Conservation (phyloP, 2,113 vertebrate genomes). For the Seriola aureovittata region DNA sequence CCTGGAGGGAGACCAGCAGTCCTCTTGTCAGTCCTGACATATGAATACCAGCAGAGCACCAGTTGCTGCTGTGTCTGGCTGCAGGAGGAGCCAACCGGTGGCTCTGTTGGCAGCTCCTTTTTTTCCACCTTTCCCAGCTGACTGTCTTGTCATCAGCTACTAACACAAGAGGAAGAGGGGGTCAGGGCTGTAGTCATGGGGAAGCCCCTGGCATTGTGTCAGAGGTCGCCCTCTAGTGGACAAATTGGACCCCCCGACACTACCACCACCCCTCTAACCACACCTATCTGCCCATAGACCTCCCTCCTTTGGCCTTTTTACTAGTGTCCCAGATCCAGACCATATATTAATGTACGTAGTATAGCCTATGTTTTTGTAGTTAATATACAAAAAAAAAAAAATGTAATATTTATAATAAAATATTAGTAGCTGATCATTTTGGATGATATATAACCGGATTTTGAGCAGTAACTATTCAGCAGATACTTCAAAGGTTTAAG, state of each 20-base stretch:
- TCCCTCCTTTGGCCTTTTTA: not conserved
- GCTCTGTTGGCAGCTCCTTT: constrained; percentile 19
- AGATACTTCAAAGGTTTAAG: constrained; percentile 17
- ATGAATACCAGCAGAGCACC: constrained; percentile 49
- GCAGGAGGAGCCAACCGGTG: constrained; percentile 1
- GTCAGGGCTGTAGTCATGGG: not conserved
- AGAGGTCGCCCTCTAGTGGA: constrained; percentile 80
- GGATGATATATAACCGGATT: not conserved
- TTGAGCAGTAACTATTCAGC: constrained; percentile 9
- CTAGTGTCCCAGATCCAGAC: not conserved
- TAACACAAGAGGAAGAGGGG: constrained; percentile 3
- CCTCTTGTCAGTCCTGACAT: constrained; percentile 34
- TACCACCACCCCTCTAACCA: not conserved
- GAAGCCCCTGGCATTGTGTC: constrained; percentile 33
- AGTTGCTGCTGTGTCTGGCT: constrained; percentile 38
- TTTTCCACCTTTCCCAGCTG: constrained; percentile 22
- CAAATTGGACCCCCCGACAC: not conserved
- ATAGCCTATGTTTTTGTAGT: not conserved
- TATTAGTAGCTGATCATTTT: not conserved
- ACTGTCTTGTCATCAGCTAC: constrained; percentile 36
- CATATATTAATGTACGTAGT: not conserved
- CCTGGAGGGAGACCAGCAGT: not conserved
- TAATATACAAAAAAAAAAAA: not conserved
- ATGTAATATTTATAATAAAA: not conserved
- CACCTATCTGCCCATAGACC: not conserved